Evolutionary conservation across 2,797 vertebrate species (phyloP).

Genomic region (Eospalax fontanierii): DNA sequence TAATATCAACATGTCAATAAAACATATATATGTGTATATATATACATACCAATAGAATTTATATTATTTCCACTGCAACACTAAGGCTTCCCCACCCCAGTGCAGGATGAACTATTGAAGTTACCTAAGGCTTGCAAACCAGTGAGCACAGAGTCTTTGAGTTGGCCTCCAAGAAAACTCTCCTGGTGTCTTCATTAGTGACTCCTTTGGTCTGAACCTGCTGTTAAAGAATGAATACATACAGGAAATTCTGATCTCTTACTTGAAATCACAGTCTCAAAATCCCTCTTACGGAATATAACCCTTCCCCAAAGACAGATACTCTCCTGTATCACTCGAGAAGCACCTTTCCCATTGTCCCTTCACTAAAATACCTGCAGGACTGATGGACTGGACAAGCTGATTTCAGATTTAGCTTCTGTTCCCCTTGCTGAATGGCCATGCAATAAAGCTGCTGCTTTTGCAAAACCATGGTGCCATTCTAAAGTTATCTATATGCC

Average conservation of each 20-base stretch:
- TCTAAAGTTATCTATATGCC: background rate
- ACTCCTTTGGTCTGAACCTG: background rate
- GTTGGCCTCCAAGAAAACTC: background rate
- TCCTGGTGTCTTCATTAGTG: background rate
- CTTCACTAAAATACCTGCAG: background rate
- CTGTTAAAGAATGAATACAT: background rate
- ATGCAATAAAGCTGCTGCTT: background rate
- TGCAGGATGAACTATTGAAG: background rate
- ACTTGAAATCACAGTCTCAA: background rate
- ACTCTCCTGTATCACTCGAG: background rate
- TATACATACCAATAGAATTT: background rate
- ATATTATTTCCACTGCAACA: background rate
- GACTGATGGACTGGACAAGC: background rate
- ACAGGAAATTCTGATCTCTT: background rate
- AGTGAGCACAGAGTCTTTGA: background rate
- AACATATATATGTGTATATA: background rate
- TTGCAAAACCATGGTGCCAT: background rate
- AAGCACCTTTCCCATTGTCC: background rate
- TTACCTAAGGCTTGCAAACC: too few species aligned
- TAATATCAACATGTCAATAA: background rate
- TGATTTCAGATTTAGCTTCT: background rate
- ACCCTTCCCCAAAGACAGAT: background rate
- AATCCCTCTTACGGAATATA: background rate
- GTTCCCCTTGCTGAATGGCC: background rate
- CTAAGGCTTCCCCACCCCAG: rapidly evolving